phyloP scores from a whole-genome alignment of 2,113 vertebrate species.

The Pseudolaguvia tuberculata region DNA sequence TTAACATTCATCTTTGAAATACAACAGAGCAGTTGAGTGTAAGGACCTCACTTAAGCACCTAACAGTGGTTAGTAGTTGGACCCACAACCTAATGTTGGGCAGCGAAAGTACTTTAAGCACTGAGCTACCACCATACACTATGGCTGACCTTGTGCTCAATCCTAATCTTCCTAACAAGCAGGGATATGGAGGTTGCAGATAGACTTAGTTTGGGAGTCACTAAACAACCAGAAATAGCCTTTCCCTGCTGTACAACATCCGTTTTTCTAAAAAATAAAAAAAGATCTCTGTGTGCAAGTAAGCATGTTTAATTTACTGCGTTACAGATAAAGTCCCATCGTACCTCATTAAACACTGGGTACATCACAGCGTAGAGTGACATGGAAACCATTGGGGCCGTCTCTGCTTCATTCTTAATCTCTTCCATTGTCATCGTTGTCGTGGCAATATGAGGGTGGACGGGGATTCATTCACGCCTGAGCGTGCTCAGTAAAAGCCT shows the following conservation, averaged over 20 bases:
- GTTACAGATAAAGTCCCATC: background rate
- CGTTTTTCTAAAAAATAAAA: background rate
- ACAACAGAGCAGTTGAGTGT: too few species aligned
- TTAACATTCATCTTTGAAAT: too few species aligned
- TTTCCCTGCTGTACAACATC: background rate
- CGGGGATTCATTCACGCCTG: conserved; percentile 67
- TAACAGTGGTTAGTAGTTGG: too few species aligned
- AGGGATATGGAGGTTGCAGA: background rate
- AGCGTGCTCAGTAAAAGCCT: conserved; percentile 12
- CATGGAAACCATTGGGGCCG: conserved; percentile 88
- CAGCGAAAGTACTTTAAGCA: too few species aligned
- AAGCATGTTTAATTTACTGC: too few species aligned
- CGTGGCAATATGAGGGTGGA: conserved; percentile 57
- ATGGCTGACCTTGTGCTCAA: too few species aligned
- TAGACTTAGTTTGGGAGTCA: background rate
- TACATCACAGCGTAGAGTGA: conserved; percentile 91
- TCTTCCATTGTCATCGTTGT: conserved; percentile 96
- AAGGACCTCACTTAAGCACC: too few species aligned
- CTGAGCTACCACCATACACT: too few species aligned
- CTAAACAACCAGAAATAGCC: background rate
- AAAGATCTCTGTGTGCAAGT: background rate
- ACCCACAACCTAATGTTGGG: too few species aligned
- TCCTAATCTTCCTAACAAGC: too few species aligned
- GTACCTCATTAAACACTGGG: conserved; percentile 92
- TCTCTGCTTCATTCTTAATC: conserved; percentile 93